These are phyloP conservation scores for Anoplius nigerrimus DNA, from an alignment of 2,888 invertebrate species.

Conservation along the genomic window DNA sequence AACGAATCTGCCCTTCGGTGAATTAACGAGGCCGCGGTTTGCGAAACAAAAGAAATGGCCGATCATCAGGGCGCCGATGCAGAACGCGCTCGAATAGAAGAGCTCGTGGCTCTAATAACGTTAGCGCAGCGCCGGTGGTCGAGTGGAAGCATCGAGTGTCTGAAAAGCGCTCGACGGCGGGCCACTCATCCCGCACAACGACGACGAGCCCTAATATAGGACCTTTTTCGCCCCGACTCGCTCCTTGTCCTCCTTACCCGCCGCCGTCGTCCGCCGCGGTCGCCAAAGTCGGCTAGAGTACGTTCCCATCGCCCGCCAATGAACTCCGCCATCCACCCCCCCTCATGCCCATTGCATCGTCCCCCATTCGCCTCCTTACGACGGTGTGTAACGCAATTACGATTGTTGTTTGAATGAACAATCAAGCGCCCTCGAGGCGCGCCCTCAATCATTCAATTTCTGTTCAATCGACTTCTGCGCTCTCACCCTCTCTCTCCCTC, in stretches of 20 bases:
- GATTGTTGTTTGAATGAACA: constrained; percentile 76
- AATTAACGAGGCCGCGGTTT: constrained; percentile 13
- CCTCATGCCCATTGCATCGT: constrained; percentile 7
- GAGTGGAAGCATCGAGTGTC: constrained; percentile 46
- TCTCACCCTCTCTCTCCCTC: constrained; percentile 22
- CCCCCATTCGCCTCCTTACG: constrained; percentile 19
- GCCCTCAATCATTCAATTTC: constrained; percentile 75
- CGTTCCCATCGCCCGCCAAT: constrained; percentile 46
- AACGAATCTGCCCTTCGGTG: background rate
- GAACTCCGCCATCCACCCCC: constrained; percentile 20
- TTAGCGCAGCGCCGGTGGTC: constrained; percentile 58
- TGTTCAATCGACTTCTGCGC: constrained; percentile 72
- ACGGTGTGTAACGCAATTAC: constrained; percentile 74
- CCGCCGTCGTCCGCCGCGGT: constrained; percentile 10
- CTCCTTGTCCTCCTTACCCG: constrained; percentile 2
- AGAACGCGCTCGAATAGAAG: constrained; percentile 54
- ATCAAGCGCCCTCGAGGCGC: constrained; percentile 74
- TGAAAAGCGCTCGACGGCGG: constrained; percentile 47
- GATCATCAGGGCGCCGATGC: constrained; percentile 39
- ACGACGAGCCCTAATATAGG: constrained; percentile 37
- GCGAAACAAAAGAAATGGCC: constrained; percentile 23
- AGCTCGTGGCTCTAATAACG: constrained; percentile 68
- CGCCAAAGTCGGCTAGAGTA: constrained; percentile 2
- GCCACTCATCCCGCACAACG: constrained; percentile 45
- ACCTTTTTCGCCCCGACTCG: background rate